Conservation (phyloP, 2,797 vertebrate genomes). For the Danio choprae region DNA sequence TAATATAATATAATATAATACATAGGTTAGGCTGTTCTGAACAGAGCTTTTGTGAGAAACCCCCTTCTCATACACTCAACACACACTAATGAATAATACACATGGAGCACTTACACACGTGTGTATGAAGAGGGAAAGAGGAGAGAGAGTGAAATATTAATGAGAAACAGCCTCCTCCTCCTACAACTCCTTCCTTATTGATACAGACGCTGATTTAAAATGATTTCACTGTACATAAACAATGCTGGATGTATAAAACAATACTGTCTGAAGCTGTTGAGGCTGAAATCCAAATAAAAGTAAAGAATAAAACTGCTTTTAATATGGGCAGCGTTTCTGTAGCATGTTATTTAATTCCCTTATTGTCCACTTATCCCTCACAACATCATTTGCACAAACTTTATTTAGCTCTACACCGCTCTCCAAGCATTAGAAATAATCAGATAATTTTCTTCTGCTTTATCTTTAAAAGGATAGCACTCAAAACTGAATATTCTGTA, state of each 20-base stretch:
- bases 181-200: not conserved
- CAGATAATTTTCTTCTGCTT: not conserved
- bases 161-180: conserved; percentile 8
- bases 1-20: too few species aligned
- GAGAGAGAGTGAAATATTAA: conserved; percentile 23
- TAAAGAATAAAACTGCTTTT: not conserved
- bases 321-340: not conserved
- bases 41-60: not conserved
- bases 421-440: not conserved
- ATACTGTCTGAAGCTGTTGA: not conserved
- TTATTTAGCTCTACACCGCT: not conserved
- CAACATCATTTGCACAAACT: not conserved
- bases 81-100: conserved; percentile 36
- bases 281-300: not conserved
- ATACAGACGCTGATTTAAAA: not conserved
- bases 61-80: not conserved
- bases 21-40: not conserved
- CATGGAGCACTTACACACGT: conserved; percentile 13
- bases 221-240: not conserved
- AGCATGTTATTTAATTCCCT: not conserved
- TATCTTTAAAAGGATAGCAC: too few species aligned
- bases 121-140: not conserved
- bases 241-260: not conserved
- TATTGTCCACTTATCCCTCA: not conserved
- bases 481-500: too few species aligned